Percentiles rank a stretch among this genome's conserved stretches.
Evolutionary conservation across 2,113 vertebrate genomes (phyloP).

Genomic region (Carettochelys insculpta): DNA sequence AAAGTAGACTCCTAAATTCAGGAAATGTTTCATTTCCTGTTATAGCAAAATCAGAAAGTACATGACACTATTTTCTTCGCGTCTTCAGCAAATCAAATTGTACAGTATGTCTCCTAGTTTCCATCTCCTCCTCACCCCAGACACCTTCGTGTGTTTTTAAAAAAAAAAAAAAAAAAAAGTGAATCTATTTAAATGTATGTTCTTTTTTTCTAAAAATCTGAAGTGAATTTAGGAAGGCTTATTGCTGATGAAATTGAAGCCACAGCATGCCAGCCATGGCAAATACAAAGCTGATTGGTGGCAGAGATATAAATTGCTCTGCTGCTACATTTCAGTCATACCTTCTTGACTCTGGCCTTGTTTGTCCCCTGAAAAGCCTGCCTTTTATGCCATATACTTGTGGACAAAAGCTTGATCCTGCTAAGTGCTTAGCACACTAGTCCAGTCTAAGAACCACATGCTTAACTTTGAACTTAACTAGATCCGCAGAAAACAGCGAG

Average conservation of each 20-base stretch:
- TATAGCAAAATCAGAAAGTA: constrained; percentile 13
- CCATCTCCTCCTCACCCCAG: constrained; percentile 37
- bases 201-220: neutral
- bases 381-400: neutral
- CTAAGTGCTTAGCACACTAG: neutral
- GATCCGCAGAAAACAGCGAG: neutral
- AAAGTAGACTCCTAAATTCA: constrained; percentile 29
- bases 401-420: neutral
- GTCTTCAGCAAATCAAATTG: constrained; percentile 49
- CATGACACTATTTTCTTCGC: neutral
- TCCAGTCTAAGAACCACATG: neutral
- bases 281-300: neutral
- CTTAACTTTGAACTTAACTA: neutral
- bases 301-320: neutral
- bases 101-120: constrained; percentile 53
- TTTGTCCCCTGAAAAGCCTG: neutral
- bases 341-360: neutral
- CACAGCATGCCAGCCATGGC: neutral
- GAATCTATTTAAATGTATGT: neutral
- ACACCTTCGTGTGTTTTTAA: neutral
- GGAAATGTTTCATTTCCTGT: neutral
- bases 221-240: neutral
- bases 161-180: neutral
- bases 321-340: neutral
- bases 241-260: neutral